These are phyloP conservation scores for Erebia palarica DNA, from an alignment of 2,888 invertebrate genomes.

Conservation along the genomic window DNA sequence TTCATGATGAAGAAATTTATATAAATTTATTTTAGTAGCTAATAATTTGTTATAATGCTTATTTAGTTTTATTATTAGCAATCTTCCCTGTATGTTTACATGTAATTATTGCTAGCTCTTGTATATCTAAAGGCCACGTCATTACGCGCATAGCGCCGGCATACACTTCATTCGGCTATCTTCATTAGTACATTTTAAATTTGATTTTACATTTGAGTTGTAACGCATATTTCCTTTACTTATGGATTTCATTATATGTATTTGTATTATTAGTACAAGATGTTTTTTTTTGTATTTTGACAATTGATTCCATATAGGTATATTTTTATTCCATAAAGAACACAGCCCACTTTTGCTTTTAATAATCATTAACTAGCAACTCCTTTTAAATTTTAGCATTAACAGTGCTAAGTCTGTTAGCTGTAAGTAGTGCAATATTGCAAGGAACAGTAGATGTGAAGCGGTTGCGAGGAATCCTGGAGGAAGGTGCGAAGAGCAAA, in stretches of 20 bases:
- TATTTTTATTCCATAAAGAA: too few relatives aligned
- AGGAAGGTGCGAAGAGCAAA: slow-evolving; percentile 77
- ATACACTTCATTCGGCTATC: not conserved
- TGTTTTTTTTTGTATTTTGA: too few relatives aligned
- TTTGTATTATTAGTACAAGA: too few relatives aligned
- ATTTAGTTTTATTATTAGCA: not conserved
- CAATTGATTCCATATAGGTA: too few relatives aligned
- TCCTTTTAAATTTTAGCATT: slow-evolving; percentile 52
- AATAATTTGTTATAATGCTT: not conserved
- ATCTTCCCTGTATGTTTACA: not conserved
- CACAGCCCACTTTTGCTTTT: too few relatives aligned
- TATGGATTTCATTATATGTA: too few relatives aligned
- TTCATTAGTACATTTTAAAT: too few relatives aligned
- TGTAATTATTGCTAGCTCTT: not conserved
- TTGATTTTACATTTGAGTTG: too few relatives aligned
- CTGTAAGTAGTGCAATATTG: slow-evolving; percentile 56
- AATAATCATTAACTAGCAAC: not conserved
- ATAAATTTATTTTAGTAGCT: not conserved
- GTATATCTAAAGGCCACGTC: slow-evolving; percentile 34
- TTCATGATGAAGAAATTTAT: not conserved
- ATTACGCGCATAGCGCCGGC: slow-evolving; percentile 21
- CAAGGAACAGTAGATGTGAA: slow-evolving; percentile 70
- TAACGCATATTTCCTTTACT: too few relatives aligned
- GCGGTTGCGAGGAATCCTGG: slow-evolving; percentile 65
- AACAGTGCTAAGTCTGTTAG: slow-evolving; percentile 55